Base-by-base conservation (phyloP, 2,888 invertebrate species). In the Apocheima hispidaria region DNA sequence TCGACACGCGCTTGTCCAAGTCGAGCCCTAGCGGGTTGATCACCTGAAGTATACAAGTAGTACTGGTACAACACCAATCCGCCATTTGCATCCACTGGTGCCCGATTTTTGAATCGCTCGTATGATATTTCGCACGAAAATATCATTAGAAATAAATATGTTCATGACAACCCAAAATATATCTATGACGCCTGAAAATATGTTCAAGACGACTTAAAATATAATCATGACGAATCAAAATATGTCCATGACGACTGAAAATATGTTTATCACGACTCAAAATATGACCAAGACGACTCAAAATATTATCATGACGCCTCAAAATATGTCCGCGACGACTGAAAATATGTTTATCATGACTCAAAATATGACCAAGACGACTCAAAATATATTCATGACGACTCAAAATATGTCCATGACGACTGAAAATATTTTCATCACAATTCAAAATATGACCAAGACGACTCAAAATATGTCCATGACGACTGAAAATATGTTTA, bases 11-110 rank as follows among this genome's bases (percentile, higher is more conserved):
- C 50, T 94, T 93, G 63, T 94, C 93, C 4, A 95, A 82, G 63
- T 94, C 94, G 58, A 98, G 90, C 18, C 96, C 96, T 57, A 98
- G 87, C 0, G 97, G 96, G 82, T 97, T 97, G 74, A 97, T 94
- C 63, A 94, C 82, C 91, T 91, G 78, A 0, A 70, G n/a, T n/a
- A n/a, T n/a, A n/a, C n/a, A n/a, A n/a, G n/a, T n/a, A n/a, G n/a
- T n/a, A n/a, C n/a, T n/a, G n/a, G n/a, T n/a, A n/a, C n/a, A n/a
- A n/a, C n/a, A n/a, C n/a, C n/a, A n/a, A n/a, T n/a, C n/a, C n/a
- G n/a, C n/a, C n/a, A n/a, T n/a, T n/a, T n/a, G n/a, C n/a, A n/a
- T n/a, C n/a, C n/a, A n/a, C n/a, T n/a, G n/a, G n/a, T n/a, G n/a
- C n/a, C n/a, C n/a, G n/a, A n/a, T n/a, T n/a, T n/a, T n/a, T n/a